Conservation (phyloP, 1,140 invertebrate species). For the Cydia strobilella region DNA sequence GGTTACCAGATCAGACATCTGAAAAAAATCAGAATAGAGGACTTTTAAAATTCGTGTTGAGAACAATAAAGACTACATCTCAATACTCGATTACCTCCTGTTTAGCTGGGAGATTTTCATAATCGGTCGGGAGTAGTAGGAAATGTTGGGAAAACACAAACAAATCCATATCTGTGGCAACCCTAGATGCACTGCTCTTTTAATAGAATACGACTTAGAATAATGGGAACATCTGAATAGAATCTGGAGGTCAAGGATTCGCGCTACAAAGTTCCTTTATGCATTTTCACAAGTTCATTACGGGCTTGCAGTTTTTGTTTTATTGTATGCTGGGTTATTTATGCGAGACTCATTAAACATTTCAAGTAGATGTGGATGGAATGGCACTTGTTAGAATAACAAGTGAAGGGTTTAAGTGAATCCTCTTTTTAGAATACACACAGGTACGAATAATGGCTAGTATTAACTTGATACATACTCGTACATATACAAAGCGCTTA, state of each 20-base stretch:
- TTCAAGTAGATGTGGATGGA: slow-evolving; percentile 18
- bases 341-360: slow-evolving; percentile 41
- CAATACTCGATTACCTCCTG: too few relatives aligned
- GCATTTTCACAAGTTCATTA: slow-evolving; percentile 39
- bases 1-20: background rate
- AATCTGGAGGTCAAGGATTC: slow-evolving; percentile 62
- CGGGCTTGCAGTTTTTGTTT: slow-evolving; percentile 41
- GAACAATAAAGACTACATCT: too few relatives aligned
- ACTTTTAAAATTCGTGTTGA: too few relatives aligned
- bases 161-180: background rate
- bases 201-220: slow-evolving; percentile 60
- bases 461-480: background rate
- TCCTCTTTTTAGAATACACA: slow-evolving; percentile 15
- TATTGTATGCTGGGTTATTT: slow-evolving; percentile 40
- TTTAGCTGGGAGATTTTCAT: too few relatives aligned
- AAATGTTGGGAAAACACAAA: background rate
- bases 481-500: background rate
- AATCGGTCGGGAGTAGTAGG: background rate
- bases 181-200: slow-evolving; percentile 44
- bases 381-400: slow-evolving; percentile 29
- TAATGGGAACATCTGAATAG: slow-evolving; percentile 73
- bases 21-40: background rate
- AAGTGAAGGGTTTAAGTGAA: background rate
- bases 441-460: background rate
- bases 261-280: slow-evolving; percentile 49